Percentiles rank a stretch among this genome's conserved stretches.
Conservation (phyloP, 1,140 invertebrate genomes). For the Drosophila lacteicornis region DNA sequence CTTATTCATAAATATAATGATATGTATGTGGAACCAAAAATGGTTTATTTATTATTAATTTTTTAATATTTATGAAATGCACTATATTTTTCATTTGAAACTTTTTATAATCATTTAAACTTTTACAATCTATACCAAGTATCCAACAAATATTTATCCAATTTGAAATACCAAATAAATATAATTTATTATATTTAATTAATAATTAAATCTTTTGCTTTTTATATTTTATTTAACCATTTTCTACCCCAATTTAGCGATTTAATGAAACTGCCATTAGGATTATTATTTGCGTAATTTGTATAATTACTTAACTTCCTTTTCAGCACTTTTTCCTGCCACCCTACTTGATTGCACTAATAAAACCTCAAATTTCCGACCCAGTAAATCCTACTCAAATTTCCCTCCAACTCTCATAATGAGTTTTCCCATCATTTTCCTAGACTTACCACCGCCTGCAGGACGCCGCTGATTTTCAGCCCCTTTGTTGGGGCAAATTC, state of each 20-base stretch:
- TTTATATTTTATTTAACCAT: neutral
- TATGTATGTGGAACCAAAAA: no score
- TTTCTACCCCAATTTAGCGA: neutral
- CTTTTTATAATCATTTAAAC: no score
- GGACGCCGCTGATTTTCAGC: conserved; percentile 94
- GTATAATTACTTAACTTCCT: neutral
- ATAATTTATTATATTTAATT: neutral
- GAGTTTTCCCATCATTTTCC: neutral
- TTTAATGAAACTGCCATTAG: neutral
- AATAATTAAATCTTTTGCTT: neutral
- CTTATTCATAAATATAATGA: no score
- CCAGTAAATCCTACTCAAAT: conserved; percentile 18
- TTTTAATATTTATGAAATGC: no score
- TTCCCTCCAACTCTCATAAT: neutral
- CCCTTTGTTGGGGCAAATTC: conserved; percentile 95
- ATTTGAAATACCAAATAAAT: no score
- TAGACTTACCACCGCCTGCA: conserved; percentile 93
- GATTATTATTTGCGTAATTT: neutral
- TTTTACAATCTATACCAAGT: no score
- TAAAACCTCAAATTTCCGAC: conserved; percentile 2
- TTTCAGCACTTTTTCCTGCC: neutral
- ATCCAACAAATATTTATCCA: no score
- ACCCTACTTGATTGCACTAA: conserved; percentile 4
- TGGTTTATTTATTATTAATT: no score
- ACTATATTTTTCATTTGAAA: no score